Percentiles rank a stretch among this genome's conserved stretches.
These are phyloP conservation scores for Spongia lamella DNA, from an alignment of 37 sponge, comb jelly and placozoan genomes.

Conservation along the genomic window DNA sequence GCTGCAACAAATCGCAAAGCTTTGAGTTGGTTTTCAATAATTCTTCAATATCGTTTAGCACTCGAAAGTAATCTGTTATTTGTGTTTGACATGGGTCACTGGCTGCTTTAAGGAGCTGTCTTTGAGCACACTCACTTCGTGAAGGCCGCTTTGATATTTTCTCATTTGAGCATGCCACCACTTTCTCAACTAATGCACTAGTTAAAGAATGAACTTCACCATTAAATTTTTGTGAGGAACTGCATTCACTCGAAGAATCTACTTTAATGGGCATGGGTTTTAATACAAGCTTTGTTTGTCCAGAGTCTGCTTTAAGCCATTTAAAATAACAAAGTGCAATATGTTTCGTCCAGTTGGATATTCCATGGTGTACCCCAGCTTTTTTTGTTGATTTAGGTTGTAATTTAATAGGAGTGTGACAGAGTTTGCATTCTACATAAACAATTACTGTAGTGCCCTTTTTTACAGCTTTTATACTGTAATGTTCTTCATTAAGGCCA, in stretches of 20 bases:
- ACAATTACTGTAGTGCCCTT: not conserved
- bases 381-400: not conserved
- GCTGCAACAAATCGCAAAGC: not conserved
- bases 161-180: too few species aligned
- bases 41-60: not conserved
- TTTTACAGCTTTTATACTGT: too few species aligned
- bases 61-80: too few species aligned
- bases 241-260: too few species aligned
- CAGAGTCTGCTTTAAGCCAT: too few species aligned
- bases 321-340: not conserved
- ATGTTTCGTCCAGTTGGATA: conserved; percentile 26
- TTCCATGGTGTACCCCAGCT: not conserved
- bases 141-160: too few species aligned
- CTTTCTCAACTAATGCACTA: too few species aligned
- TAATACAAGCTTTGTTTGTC: too few species aligned
- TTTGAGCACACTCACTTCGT: not conserved
- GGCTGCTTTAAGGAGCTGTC: conserved; percentile 6
- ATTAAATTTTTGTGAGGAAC: too few species aligned
- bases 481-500: too few species aligned
- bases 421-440: conserved; percentile 7
- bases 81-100: not conserved
- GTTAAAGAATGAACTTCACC: too few species aligned
- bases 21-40: not conserved
- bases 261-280: too few species aligned
- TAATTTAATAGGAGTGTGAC: not conserved